Base-by-base conservation (phyloP, 2,888 invertebrate species). In the Sarcophaga caerulescens region DNA sequence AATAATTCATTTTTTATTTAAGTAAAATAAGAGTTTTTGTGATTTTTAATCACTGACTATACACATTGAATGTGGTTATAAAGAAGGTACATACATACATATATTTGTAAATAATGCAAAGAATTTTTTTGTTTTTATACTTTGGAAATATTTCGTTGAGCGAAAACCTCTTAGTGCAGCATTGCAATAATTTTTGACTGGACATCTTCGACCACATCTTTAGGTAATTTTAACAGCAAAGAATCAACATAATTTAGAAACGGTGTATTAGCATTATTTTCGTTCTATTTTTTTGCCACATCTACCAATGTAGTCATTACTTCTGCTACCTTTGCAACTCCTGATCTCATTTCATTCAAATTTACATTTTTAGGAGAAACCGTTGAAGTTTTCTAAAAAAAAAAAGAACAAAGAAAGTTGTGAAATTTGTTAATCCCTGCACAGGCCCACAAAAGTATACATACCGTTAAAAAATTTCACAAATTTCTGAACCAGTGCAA, bases 171-270 rank as follows among this genome's bases (percentile, higher is more conserved):
- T 23, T 52, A 21, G 23, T 69, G 52, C 4, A 68, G 47, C 68
- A 68, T 68, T 68, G 45, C n/a, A 73, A 73, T 71, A 60, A 71
- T 60, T 8, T 71, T 71, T 45, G 45, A 44, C 21, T 73, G 73
- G 14, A 73, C 8, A n/a, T 73, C 19, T 62, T 59, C 45, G 17
- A 25, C 25, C 14, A 75, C 65, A 17, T 17, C 25, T 35, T 4
- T 19, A 4, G 52, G 75, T 14, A 75, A 19, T 65, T 75, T 75
- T 3, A 52, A 11, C n/a, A 75, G 11, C 19, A 75, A 75, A n/a
- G 65, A 65, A 14, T 75, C 57, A 0, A 75, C 19, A 35, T 65
- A 75, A 12, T 25, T 25, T 52, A 74, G 35, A 63, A 74, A 74
- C 14, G 62, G 6, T 12, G 14, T 23, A 14, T 74, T 60, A 1